phyloP scores from a whole-genome alignment of 2,797 vertebrate genomes.

The Crypturellus tataupa region DNA sequence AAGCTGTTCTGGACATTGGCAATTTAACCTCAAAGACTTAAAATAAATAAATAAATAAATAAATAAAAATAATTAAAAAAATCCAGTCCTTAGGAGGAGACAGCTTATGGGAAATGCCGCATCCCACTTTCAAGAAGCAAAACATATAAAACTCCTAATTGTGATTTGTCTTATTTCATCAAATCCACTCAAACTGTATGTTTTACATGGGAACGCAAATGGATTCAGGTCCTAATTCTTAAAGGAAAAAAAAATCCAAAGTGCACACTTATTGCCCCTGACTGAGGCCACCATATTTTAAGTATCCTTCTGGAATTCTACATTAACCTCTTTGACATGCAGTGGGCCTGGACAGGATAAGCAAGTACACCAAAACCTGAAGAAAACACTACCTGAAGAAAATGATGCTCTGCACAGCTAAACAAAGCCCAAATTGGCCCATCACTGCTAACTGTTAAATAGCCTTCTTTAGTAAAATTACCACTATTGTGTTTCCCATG shows the following conservation, averaged over 20 bases:
- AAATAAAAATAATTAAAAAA: no score
- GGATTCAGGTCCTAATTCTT: background rate
- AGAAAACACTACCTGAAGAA: background rate
- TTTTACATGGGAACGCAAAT: background rate
- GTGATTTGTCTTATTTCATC: background rate
- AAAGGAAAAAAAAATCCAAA: background rate
- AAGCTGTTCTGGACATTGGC: background rate
- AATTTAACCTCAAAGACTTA: background rate
- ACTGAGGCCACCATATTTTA: background rate
- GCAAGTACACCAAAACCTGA: background rate
- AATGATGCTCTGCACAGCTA: background rate
- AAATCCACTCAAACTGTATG: background rate
- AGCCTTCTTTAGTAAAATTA: constrained; percentile 27
- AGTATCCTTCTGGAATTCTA: background rate
- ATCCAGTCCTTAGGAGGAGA: background rate
- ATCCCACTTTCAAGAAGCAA: background rate
- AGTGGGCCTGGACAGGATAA: background rate
- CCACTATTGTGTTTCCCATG: constrained; percentile 46
- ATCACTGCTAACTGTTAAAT: constrained; percentile 11
- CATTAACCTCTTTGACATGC: background rate
- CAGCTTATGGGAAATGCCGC: background rate
- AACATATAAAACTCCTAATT: background rate
- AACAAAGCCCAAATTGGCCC: constrained; percentile 7
- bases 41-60: background rate
- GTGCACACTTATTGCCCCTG: background rate